Evolutionary conservation across 2,888 invertebrate genomes (phyloP).

Genomic region (Heliconius hortense): DNA sequence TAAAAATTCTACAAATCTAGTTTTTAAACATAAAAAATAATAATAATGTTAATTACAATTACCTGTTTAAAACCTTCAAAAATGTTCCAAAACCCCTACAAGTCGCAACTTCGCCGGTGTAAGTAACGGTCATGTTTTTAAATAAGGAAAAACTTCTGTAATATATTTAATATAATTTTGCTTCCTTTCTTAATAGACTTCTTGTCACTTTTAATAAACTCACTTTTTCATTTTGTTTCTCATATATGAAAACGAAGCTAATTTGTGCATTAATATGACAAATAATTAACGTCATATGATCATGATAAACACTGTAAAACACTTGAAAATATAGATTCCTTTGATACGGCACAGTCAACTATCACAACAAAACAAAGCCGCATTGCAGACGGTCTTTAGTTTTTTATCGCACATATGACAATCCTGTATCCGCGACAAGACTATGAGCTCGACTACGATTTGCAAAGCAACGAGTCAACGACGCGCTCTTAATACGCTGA

Average conservation of each 20-base stretch:
- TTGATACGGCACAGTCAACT: background rate
- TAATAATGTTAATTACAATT: constrained; percentile 49
- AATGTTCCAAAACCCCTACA: constrained; percentile 94
- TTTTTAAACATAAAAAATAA: background rate
- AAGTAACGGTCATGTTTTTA: constrained; percentile 89
- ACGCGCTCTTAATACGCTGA: background rate
- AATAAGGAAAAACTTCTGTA: constrained; percentile 31
- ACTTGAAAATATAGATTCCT: constrained; percentile 9
- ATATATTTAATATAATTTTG: constrained; percentile 1
- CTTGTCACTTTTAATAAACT: background rate
- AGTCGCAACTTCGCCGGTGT: constrained; percentile 93
- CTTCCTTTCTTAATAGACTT: background rate
- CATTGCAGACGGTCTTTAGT: constrained; percentile 28
- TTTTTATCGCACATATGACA: constrained; percentile 4
- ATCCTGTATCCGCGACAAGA: background rate
- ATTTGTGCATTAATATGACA: constrained; percentile 16
- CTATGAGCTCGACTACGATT: background rate
- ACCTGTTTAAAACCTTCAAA: constrained; percentile 91
- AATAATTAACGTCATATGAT: constrained; percentile 14
- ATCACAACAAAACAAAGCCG: constrained; percentile 31
- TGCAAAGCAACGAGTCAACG: background rate
- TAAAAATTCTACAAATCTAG: background rate
- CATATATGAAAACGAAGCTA: constrained; percentile 19
- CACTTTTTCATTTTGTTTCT: constrained; percentile 18
- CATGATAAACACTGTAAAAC: background rate